Evolutionary conservation across 2,113 vertebrate genomes (phyloP).

Genomic region (Rhinopithecus roxellana): DNA sequence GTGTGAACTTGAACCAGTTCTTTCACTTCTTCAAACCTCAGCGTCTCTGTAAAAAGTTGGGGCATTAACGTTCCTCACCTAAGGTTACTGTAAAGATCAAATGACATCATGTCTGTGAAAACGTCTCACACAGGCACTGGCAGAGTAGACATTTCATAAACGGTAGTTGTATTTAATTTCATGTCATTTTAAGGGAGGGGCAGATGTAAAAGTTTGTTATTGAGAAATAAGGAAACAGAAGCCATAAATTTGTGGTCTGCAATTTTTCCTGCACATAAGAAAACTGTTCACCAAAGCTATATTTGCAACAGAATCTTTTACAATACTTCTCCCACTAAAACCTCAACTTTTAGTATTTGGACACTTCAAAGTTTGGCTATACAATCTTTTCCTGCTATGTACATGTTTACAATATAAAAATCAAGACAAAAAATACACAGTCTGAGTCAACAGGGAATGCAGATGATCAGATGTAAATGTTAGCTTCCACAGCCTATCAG

Average conservation of each 20-base stretch:
- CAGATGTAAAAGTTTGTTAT: constrained; percentile 56
- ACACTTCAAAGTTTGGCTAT: neutral
- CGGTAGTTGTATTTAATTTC: constrained; percentile 66
- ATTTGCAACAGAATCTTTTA: neutral
- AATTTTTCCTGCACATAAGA: constrained; percentile 48
- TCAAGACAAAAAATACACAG: neutral
- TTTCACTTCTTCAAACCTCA: neutral
- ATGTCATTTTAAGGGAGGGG: constrained; percentile 57
- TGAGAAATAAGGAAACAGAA: constrained; percentile 65
- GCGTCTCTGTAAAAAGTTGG: neutral
- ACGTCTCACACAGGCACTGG: neutral
- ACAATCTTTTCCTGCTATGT: neutral
- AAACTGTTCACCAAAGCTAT: constrained; percentile 41
- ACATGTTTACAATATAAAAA: constrained; percentile 8
- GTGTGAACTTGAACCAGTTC: neutral
- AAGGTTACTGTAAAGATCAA: neutral
- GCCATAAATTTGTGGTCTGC: constrained; percentile 55
- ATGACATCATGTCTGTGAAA: constrained; percentile 56
- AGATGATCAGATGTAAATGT: neutral
- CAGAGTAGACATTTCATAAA: constrained; percentile 40
- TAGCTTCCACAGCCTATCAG: neutral
- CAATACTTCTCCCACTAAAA: constrained; percentile 34
- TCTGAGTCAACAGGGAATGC: neutral
- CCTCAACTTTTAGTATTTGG: constrained; percentile 34
- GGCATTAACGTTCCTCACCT: neutral